Evolutionary conservation across 2,113 vertebrate genomes (phyloP), one percentile per base, ranked within the genome.

Genomic region (Myrmecophaga tridactyla): DNA sequence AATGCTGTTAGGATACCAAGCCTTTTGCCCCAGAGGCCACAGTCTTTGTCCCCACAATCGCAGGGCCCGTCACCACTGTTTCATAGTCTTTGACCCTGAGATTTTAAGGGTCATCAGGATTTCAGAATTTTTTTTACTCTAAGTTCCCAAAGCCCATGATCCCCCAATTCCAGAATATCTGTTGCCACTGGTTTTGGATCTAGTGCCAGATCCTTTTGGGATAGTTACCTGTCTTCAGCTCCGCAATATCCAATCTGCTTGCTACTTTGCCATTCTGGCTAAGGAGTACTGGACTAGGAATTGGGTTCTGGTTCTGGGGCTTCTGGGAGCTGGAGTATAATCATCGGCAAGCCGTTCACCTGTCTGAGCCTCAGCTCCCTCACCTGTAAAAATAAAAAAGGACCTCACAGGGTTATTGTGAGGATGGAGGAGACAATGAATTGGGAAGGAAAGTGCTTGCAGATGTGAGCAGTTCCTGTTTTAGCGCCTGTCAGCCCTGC

Each of bases 391-490:
- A 25, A 7, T 46, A 25, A 29, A 58, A 43, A 31, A 36, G 6
- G 15, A 39, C 56, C 46, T 82, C 58, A 20, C 51, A n/a, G 70
- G 87, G 51, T 29, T 39, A 41, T 48, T 21, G 12, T 21, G 76
- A 78, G 76, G 58, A 72, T 31, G 2, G 18, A 63, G 53, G 46
- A 84, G 86, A 93, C 4, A 39, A 20, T 6, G 7, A 53, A 39
- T 34, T 90, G 63, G 87, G 34, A 56, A 89, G 75, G 41, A 93
- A 87, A 88, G 92, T 77, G 81, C 56, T 73, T 15, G 4, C 90
- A 95, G 95, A 80, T 94, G 80, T 77, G 76, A 80, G 65, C 73
- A 86, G 6, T 78, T 97, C 69, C 85, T 62, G 7, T 88, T 69
- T 86, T 41, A 81, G 86, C 41, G 85, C 92, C 77, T 90, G 90